These are phyloP conservation scores for Philaethria dido DNA, from an alignment of 2,888 invertebrate genomes.

Conservation along the genomic window DNA sequence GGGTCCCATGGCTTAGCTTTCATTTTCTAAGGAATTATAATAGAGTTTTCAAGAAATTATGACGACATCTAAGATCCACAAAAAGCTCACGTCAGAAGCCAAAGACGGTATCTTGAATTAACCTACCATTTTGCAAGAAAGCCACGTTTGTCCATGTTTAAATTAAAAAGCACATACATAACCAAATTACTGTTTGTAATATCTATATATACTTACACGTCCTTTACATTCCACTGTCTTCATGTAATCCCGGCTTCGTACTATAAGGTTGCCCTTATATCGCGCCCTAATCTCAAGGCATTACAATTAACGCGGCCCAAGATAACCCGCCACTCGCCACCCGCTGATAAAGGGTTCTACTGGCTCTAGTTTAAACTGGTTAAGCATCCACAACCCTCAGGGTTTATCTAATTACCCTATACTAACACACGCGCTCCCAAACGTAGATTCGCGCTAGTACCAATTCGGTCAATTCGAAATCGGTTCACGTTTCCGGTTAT, in stretches of 20 bases:
- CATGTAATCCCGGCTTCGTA: constrained; percentile 54
- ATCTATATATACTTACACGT: constrained; percentile 19
- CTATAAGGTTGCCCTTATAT: constrained; percentile 64
- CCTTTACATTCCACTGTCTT: constrained; percentile 43
- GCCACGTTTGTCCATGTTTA: not conserved
- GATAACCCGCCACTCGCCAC: constrained; percentile 82
- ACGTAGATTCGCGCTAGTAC: constrained; percentile 52
- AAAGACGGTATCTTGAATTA: not conserved
- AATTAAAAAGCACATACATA: not conserved
- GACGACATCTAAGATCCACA: constrained; percentile 54
- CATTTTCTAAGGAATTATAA: constrained; percentile 73
- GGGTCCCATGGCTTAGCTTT: constrained; percentile 65
- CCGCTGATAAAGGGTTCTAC: constrained; percentile 78
- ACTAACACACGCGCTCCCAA: constrained; percentile 58
- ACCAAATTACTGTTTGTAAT: not conserved
- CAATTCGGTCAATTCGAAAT: constrained; percentile 53
- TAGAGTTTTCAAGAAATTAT: constrained; percentile 66
- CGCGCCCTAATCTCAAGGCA: constrained; percentile 77
- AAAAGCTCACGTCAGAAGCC: not conserved
- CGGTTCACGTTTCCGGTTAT: constrained; percentile 61
- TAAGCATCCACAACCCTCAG: constrained; percentile 78
- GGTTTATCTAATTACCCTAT: constrained; percentile 82
- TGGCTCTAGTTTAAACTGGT: constrained; percentile 79
- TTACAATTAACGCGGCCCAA: constrained; percentile 82
- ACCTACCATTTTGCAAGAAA: not conserved